phyloP scores from a whole-genome alignment of 2,797 vertebrate genomes.

The Acanthurus leucopareius region DNA sequence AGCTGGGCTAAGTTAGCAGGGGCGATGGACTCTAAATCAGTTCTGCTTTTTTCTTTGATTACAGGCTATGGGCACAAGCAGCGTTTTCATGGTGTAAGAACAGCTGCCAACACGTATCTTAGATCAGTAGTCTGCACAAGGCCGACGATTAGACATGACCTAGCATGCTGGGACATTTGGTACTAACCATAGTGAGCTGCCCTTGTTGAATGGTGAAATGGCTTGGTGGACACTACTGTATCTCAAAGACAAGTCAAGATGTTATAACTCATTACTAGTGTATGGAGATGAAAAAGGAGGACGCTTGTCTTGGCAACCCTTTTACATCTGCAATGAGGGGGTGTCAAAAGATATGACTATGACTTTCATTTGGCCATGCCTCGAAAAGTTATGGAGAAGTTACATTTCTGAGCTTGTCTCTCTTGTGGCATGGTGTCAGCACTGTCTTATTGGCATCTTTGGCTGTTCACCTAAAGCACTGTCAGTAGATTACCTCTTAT shows the following conservation, averaged over 20 bases:
- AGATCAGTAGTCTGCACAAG: conserved; percentile 37
- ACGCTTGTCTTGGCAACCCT: too few species aligned
- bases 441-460: background rate
- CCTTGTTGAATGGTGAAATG: conserved; percentile 27
- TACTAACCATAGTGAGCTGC: conserved; percentile 32
- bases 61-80: background rate
- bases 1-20: conserved; percentile 33
- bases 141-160: conserved; percentile 57
- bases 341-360: conserved; percentile 1
- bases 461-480: background rate
- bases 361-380: background rate
- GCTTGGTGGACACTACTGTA: conserved; percentile 13
- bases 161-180: conserved; percentile 64
- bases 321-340: background rate
- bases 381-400: background rate
- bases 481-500: conserved; percentile 18
- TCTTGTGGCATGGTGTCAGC: background rate
- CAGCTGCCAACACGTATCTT: conserved; percentile 46
- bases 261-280: conserved; percentile 8
- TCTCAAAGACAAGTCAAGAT: conserved; percentile 18
- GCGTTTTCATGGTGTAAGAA: background rate
- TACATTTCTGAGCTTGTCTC: background rate
- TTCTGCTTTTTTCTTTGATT: conserved; percentile 3
- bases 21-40: background rate
- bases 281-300: background rate